Base-by-base conservation (phyloP, 2,113 vertebrate genomes). In the Clarias gariepinus region DNA sequence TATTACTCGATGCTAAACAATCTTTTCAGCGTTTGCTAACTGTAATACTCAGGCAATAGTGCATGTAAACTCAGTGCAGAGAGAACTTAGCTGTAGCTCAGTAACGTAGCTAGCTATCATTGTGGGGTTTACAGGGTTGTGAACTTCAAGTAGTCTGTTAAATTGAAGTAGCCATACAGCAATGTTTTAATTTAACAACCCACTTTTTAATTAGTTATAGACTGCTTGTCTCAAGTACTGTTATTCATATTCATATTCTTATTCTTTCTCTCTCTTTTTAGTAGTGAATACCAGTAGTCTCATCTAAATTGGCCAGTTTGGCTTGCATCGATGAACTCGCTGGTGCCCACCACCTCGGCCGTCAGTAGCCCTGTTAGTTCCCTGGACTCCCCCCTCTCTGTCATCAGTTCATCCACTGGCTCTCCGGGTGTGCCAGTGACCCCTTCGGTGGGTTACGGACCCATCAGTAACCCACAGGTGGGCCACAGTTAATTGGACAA, bases 381-480 rank as follows among this genome's bases (percentile, higher is more conserved):
- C 79, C 81, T 97, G 86, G 95, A 96, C 79, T 97, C 96, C 61
- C 96, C 96, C 0, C 96, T 97, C 89, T 96, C 96, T 1, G 96
- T 96, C 63, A 97, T 96, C 93, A 98, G 96, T 88, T 95, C 96
- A 66, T 96, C 96, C 52, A 94, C 97, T 83, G 96, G 95, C 83
- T 97, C 97, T 60, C 96, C 96, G 1, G 94, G 96, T 12, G 93
- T 95, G 66, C 95, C 95, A 15, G 92, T 94, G 30, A 96, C 96
- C 12, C 95, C 96, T 66, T 95, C 96, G 87, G 90, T 96, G 77
- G 96, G 96, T 90, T 97, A 96, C 88, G 96, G 96, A 88, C 95
- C 96, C 33, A 95, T 97, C 92, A 96, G 95, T 93, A 96, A 94
- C 91, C 96, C 94, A 87, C 97, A 97, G 94, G 96, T 97, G 93